These are phyloP conservation scores for Tangara arthus DNA, from an alignment of 2,797 vertebrate species.

Conservation along the genomic window DNA sequence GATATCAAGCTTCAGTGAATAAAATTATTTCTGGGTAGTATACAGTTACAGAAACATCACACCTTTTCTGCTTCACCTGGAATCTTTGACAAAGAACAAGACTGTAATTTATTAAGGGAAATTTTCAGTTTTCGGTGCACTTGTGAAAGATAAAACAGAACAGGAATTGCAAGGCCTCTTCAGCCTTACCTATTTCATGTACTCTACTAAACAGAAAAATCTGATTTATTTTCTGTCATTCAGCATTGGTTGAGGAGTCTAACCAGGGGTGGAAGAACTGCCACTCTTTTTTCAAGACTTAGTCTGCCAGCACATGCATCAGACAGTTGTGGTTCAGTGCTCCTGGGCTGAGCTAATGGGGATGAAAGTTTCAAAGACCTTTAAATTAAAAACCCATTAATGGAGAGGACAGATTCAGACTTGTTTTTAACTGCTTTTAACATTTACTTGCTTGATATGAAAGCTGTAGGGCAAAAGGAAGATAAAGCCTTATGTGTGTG, in stretches of 20 bases:
- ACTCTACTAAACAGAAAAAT: neutral
- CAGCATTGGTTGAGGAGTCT: neutral
- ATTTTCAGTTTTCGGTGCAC: neutral
- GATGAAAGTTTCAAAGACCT: neutral
- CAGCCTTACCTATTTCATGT: neutral
- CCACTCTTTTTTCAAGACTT: neutral
- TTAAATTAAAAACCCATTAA: constrained; percentile 24
- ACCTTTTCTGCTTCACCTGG: neutral
- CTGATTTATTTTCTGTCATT: neutral
- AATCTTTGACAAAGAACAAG: neutral
- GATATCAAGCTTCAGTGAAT: neutral
- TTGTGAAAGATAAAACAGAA: neutral
- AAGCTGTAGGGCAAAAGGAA: constrained; percentile 1
- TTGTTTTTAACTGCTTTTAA: constrained; percentile 17
- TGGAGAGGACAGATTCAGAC: neutral
- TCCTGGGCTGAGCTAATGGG: neutral
- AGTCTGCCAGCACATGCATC: neutral
- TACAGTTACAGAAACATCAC: neutral
- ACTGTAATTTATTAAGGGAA: neutral
- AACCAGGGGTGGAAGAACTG: neutral
- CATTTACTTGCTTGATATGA: neutral
- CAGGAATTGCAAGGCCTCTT: neutral
- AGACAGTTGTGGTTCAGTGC: neutral
- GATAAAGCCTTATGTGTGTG: neutral
- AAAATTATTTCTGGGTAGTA: neutral